Percentiles rank a stretch among this genome's conserved stretches.
Conservation (phyloP, 2,797 vertebrate genomes). For the Artibeus lituratus region DNA sequence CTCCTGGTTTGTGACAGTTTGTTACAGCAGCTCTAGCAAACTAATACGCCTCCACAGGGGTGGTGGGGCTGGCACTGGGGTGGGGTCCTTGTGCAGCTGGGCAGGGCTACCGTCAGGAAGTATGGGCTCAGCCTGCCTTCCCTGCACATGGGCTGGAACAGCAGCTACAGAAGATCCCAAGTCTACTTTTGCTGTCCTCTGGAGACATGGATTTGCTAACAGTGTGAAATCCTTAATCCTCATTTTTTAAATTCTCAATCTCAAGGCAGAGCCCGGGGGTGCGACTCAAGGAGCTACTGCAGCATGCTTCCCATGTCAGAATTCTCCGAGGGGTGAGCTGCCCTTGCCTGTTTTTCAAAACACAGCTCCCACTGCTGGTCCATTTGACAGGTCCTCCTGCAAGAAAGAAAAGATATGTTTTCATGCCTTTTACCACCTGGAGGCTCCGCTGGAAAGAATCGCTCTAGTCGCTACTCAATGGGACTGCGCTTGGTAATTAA, state of each 20-base stretch:
- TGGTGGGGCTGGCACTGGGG: neutral
- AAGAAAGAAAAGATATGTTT: neutral
- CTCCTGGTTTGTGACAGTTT: neutral
- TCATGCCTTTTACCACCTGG: neutral
- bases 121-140: neutral
- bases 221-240: neutral
- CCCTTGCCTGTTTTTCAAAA: neutral
- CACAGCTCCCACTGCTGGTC: neutral
- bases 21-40: neutral
- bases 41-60: neutral
- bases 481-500: neutral
- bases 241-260: neutral
- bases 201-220: neutral
- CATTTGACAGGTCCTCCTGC: neutral
- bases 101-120: neutral
- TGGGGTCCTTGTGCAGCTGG: neutral
- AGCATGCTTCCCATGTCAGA: neutral
- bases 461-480: neutral
- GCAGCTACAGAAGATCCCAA: neutral
- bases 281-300: neutral
- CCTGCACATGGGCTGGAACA: fast-evolving
- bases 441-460: neutral
- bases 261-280: neutral
- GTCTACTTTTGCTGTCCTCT: neutral
- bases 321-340: neutral